Evolutionary conservation across 2,797 vertebrate species (phyloP).

Genomic region (Onychomys leucogaster): DNA sequence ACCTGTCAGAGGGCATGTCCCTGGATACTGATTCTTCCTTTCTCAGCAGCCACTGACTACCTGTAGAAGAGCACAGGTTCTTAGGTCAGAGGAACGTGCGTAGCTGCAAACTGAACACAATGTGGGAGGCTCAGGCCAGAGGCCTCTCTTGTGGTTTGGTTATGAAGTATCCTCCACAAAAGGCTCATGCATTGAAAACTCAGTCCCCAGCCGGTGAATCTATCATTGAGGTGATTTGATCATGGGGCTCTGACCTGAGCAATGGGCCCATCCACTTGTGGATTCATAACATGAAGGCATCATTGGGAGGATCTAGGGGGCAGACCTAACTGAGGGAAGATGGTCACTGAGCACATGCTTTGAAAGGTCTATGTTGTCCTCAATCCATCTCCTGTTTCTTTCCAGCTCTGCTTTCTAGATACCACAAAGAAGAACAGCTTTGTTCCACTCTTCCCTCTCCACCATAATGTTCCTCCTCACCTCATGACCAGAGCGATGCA

Average conservation of each 20-base stretch:
- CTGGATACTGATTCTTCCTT: not conserved
- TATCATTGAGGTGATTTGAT: not conserved
- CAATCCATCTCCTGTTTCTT: not conserved
- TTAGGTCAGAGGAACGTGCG: not conserved
- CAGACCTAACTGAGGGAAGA: not conserved
- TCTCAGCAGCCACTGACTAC: not conserved
- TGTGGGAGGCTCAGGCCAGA: not conserved
- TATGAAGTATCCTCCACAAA: not conserved
- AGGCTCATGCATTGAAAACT: not conserved
- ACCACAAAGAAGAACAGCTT: too few relatives aligned
- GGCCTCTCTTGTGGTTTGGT: not conserved
- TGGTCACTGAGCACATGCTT: not conserved
- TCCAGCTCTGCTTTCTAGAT: not conserved
- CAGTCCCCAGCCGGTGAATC: not conserved
- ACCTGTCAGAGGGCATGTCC: not conserved
- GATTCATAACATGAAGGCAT: not conserved
- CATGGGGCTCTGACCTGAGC: too few relatives aligned
- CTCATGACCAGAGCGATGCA: not conserved
- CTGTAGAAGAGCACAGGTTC: not conserved
- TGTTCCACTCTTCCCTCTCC: too few relatives aligned
- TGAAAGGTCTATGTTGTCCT: not conserved
- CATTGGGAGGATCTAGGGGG: not conserved
- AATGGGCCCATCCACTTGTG: not conserved
- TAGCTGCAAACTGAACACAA: not conserved
- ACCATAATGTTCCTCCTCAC: not conserved